These are phyloP conservation scores for Aphyosemion australe DNA, from an alignment of 2,113 vertebrate genomes.

Conservation along the genomic window DNA sequence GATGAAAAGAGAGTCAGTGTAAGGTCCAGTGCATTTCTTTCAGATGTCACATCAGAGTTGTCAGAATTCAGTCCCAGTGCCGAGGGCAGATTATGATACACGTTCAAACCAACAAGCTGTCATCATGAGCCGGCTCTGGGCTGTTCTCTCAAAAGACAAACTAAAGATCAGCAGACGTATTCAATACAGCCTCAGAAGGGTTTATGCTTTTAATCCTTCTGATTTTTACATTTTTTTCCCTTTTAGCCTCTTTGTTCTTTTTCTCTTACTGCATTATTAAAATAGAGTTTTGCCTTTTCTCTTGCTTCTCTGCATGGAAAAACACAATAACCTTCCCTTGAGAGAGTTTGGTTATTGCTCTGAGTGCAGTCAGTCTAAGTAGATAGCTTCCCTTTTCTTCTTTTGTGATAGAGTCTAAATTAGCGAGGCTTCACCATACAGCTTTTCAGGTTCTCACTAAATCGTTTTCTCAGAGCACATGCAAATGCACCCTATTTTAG, in stretches of 20 bases:
- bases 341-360: background rate
- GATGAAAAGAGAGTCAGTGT: conserved; percentile 18
- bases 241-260: background rate
- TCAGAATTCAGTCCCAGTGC: conserved; percentile 26
- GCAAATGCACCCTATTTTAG: background rate
- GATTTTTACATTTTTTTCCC: background rate
- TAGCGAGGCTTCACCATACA: background rate
- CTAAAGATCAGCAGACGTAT: conserved; percentile 8
- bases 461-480: background rate
- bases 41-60: conserved; percentile 33
- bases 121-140: conserved; percentile 22
- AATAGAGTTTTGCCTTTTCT: background rate
- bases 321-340: background rate
- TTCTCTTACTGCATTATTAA: background rate
- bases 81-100: conserved; percentile 12
- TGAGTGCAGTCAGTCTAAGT: background rate
- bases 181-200: conserved; percentile 6
- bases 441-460: background rate
- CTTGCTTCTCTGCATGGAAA: background rate
- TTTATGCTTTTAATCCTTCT: background rate
- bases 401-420: background rate
- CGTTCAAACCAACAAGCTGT: conserved; percentile 18
- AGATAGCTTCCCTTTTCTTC: background rate
- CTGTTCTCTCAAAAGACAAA: conserved; percentile 31
- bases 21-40: conserved; percentile 30